These are phyloP conservation scores for Diphyllodes magnificus DNA, from an alignment of 2,113 vertebrate genomes.

Conservation along the genomic window DNA sequence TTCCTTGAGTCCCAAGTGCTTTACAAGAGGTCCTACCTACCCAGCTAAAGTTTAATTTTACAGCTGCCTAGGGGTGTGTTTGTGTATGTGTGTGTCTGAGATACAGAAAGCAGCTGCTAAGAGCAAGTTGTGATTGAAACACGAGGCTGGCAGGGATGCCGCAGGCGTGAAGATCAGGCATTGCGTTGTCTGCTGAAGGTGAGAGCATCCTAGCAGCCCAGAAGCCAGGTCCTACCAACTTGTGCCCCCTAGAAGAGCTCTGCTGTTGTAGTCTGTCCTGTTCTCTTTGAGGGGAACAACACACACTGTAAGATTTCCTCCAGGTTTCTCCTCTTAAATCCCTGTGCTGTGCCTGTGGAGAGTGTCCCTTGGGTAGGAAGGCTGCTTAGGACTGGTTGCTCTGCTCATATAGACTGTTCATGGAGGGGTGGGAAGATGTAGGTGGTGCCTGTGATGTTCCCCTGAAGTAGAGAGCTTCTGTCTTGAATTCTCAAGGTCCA, in stretches of 20 bases:
- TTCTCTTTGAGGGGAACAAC: not conserved
- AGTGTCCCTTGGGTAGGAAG: not conserved
- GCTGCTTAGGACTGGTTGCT: not conserved
- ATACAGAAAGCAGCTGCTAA: not conserved
- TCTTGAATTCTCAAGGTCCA: not conserved
- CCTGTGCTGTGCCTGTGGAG: not conserved
- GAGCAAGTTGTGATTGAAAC: not conserved
- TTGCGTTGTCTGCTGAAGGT: not conserved
- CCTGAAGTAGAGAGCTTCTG: not conserved
- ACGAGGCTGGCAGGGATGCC: not conserved
- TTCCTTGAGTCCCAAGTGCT: not conserved
- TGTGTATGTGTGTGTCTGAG: not conserved
- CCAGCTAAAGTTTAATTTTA: not conserved
- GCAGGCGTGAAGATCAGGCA: rapidly evolving
- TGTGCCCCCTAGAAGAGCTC: not conserved
- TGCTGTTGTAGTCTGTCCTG: not conserved
- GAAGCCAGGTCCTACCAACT: not conserved
- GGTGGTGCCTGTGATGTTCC: not conserved
- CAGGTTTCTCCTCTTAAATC: not conserved
- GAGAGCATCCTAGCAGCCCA: not conserved
- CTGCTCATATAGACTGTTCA: not conserved
- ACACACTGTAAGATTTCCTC: not conserved
- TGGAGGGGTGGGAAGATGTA: not conserved
- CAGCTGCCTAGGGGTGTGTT: not conserved
- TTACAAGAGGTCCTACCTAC: not conserved